These are phyloP conservation scores for Drosophila seclusa DNA, from an alignment of 2,888 invertebrate genomes.

Conservation along the genomic window DNA sequence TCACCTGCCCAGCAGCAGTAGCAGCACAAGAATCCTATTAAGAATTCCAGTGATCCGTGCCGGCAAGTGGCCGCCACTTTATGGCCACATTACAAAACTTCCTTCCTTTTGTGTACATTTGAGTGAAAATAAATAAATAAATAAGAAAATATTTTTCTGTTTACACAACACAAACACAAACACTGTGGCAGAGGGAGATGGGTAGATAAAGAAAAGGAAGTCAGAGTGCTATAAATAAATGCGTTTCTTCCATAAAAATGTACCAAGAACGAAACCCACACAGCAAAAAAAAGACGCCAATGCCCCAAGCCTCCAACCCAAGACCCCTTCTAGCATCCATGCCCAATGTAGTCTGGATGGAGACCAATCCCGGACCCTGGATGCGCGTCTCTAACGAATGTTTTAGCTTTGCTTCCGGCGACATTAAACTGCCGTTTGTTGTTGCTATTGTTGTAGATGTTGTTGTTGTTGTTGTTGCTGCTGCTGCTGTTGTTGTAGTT, in stretches of 20 bases:
- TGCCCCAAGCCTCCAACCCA: neutral
- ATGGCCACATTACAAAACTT: slow-evolving; percentile 51
- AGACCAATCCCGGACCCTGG: slow-evolving; percentile 43
- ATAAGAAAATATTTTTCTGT: slow-evolving; percentile 57
- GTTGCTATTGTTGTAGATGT: slow-evolving; percentile 20
- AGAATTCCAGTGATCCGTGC: slow-evolving; percentile 37
- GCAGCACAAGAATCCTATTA: slow-evolving; percentile 36
- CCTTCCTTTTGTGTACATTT: slow-evolving; percentile 39
- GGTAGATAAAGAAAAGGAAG: slow-evolving; percentile 47
- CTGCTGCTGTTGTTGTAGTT: slow-evolving; percentile 43
- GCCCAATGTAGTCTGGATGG: slow-evolving; percentile 21
- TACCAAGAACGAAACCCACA: slow-evolving; percentile 29
- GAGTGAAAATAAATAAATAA: slow-evolving; percentile 52
- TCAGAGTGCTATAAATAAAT: slow-evolving; percentile 73
- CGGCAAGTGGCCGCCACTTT: slow-evolving; percentile 41
- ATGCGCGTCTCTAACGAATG: slow-evolving; percentile 69
- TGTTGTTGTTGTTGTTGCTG: slow-evolving; percentile 16
- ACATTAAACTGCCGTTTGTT: slow-evolving; percentile 77
- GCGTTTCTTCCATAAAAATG: slow-evolving; percentile 57
- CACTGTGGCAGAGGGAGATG: neutral
- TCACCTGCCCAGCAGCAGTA: slow-evolving; percentile 35
- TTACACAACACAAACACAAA: slow-evolving; percentile 36
- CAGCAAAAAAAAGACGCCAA: slow-evolving; percentile 24
- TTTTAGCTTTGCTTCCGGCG: slow-evolving; percentile 76
- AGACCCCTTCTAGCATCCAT: neutral